Base-by-base conservation (phyloP, 2,888 invertebrate genomes). In the Melangyna quadrimaculata region DNA sequence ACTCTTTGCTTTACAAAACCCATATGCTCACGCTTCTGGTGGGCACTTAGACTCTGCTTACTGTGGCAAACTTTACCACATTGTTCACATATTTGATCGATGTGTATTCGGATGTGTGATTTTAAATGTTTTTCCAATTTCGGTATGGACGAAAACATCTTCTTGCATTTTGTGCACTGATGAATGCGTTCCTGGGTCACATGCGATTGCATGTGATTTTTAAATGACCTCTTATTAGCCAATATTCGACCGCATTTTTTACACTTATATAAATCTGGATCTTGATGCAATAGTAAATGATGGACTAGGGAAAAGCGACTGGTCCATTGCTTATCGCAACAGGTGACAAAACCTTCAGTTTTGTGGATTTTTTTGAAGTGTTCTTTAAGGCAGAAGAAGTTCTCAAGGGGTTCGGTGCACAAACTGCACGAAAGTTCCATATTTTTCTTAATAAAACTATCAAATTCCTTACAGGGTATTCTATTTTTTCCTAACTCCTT, bases 221-320 rank as follows among this genome's bases (percentile, higher is more conserved):
- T 83, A 0, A 88, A 75, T 48, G 83, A 87, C 14, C 82, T 83
- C 14, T 67, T 70, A 55, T 87, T 88, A 0, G 83, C 81, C 12
- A 88, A 80, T 40, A 87, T 82, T 69, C 78, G 81, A 1, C 87
- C 88, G 37, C 89, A 89, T 77, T 84, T 77, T 10, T 72, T 43
- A n/a, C 89, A 89, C 22, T 89, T 88, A 40, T 87, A 88, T 9
- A 22, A 24, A 14, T 89, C 88, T 1, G 89, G 88, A 74, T 89
- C 81, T 29, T 88, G 71, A 29, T 89, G 89, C 0, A 88, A 29
- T 5, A 88, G 63, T 40, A 89, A 84, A 67, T 89, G 89, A 35
- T 89, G 88, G 3, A 88, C 88, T 7, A 89, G 81, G 19, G 82
- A 74, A 45, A 87, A 87, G 7, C 89, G 89, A 1, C 88, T 88